Base-by-base conservation (phyloP, 2,888 invertebrate species). In the Tenthredo mesomela region DNA sequence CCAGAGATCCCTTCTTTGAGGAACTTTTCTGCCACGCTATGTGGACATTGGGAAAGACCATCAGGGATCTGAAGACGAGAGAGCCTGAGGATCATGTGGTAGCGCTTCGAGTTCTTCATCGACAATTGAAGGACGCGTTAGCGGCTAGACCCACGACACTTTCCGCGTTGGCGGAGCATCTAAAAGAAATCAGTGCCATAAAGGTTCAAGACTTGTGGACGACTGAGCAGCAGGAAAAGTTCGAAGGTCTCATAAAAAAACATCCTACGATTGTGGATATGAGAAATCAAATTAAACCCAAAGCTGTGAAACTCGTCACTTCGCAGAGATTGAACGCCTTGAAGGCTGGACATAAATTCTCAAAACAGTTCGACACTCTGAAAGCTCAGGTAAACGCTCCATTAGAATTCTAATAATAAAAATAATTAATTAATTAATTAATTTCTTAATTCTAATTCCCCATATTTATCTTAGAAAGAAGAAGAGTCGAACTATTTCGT, bases 31-130 rank as follows among this genome's bases (percentile, higher is more conserved):
- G 84, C 33, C 84, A 85, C 18, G 84, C 82, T 50, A 80, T 85
- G 67, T 85, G 84, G 84, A 85, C 84, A n/a, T 15, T 85, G 70
- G 84, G 84, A 50, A 78, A 80, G 15, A 85, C 84, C 54, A 47
- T 67, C 9, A 65, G 84, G 33, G 84, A 85, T 25, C 18, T 85
- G 54, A 78, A 58, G 82, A 80, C 82, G 25, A 58, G 82, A 70
- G 82, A 82, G 40, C 82, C 80, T 9, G 70, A 47, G 18, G 84
- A 85, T 82, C 84, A 85, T 15, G 50, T 65, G 15, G 82, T 85
- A 33, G 84, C 80, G 2, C 78, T 85, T 50, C 67, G 80, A 29
- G 82, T 85, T 33, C 82, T 85, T 61, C 84, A 80, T 54, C 80
- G 84, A 18, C 84, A 85, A 40, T 67, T 85, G 70, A 77, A 85